Evolutionary conservation across 2,888 invertebrate genomes (phyloP).

Genomic region (Andricus quercusramuli): DNA sequence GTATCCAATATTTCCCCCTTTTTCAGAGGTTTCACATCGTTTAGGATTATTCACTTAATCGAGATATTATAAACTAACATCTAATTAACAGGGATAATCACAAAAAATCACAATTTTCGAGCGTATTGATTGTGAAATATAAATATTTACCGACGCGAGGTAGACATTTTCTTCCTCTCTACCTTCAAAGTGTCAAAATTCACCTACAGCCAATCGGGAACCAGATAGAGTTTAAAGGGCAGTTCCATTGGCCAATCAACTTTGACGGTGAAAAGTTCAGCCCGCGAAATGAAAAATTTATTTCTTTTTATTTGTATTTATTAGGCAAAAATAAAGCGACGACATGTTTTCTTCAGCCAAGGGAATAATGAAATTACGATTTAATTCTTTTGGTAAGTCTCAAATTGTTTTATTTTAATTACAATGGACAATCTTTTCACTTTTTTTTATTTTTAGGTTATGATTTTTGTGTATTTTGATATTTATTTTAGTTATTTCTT

Average conservation of each 20-base stretch:
- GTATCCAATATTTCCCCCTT: not conserved
- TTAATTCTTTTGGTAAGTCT: slow-evolving; percentile 43
- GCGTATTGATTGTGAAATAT: not conserved
- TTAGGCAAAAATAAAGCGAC: not conserved
- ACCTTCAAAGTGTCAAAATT: not conserved
- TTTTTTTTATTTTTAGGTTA: slow-evolving; percentile 19
- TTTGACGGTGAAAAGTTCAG: not conserved
- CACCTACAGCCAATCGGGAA: not conserved
- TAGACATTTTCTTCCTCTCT: not conserved
- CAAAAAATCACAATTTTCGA: not conserved
- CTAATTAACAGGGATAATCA: not conserved
- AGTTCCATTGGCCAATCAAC: not conserved
- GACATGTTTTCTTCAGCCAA: slow-evolving; percentile 38
- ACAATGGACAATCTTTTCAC: not conserved
- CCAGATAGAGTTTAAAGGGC: not conserved
- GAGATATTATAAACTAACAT: not conserved
- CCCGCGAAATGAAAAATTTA: slow-evolving; percentile 26
- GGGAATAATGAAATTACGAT: slow-evolving; percentile 5
- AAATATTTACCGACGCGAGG: slow-evolving; percentile 1
- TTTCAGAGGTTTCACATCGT: not conserved
- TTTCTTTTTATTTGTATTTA: not conserved
- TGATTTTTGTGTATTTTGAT: not conserved
- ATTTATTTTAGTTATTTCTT: not conserved
- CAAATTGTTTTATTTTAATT: not conserved
- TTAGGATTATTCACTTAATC: not conserved